phyloP scores from a whole-genome alignment of 2,113 vertebrate species.

The Motacilla tschutschensis region DNA sequence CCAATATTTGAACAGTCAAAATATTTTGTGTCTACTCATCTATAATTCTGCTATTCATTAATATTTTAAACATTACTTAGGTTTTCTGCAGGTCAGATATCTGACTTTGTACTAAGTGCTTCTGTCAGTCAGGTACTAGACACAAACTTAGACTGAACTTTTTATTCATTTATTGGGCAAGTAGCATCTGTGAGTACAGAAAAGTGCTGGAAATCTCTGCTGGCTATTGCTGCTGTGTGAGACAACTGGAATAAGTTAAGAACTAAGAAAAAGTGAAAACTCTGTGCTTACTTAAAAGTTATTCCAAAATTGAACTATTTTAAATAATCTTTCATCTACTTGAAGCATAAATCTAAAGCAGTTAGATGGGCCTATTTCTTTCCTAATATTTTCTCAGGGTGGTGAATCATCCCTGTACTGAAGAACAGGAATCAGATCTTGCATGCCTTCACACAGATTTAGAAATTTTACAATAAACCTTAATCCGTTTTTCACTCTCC shows the following conservation, averaged over 20 bases:
- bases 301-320: neutral
- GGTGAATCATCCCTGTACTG: neutral
- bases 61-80: neutral
- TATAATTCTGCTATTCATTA: neutral
- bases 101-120: neutral
- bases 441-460: neutral
- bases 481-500: neutral
- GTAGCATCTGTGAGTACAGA: neutral
- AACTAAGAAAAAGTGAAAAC: neutral
- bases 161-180: neutral
- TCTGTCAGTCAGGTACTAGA: neutral
- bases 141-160: neutral
- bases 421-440: neutral
- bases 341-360: neutral
- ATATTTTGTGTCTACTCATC: neutral
- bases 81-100: neutral
- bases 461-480: slow-evolving; percentile 18
- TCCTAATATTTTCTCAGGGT: neutral
- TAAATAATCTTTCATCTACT: neutral
- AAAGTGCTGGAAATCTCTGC: neutral
- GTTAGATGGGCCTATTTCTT: neutral
- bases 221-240: neutral
- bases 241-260: neutral
- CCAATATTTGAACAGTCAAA: neutral
- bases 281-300: neutral